These are phyloP conservation scores for Homalodisca vitripennis DNA, from an alignment of 1,140 invertebrate genomes.

Conservation along the genomic window DNA sequence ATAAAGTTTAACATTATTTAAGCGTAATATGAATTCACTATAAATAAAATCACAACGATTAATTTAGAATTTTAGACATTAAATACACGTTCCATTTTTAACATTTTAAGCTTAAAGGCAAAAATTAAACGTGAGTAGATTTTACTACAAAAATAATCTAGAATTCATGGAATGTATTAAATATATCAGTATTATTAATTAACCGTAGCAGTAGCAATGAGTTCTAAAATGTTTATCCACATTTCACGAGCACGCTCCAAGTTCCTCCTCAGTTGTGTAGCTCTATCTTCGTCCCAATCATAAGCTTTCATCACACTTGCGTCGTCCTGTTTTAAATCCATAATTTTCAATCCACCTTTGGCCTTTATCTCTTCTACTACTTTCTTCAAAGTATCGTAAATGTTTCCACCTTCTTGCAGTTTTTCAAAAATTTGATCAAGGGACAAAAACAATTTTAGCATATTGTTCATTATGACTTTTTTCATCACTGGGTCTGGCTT, in stretches of 20 bases:
- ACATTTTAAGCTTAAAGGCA: no score
- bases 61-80: no score
- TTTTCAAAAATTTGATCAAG: slow-evolving; percentile 4
- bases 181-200: no score
- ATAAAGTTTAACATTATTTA: no score
- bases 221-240: slow-evolving; percentile 3
- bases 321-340: background rate
- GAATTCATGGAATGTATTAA: no score
- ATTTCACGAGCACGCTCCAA: slow-evolving; percentile 5
- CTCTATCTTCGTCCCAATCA: slow-evolving; percentile 8
- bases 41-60: no score
- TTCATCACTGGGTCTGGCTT: background rate
- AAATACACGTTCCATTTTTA: no score
- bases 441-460: slow-evolving; percentile 6
- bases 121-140: no score
- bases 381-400: background rate
- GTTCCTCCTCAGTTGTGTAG: slow-evolving; percentile 2
- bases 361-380: background rate
- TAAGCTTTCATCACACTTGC: slow-evolving; percentile 2
- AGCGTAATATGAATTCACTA: no score
- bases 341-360: background rate
- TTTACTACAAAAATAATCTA: no score
- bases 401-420: background rate
- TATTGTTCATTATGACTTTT: slow-evolving; percentile 3
- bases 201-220: no score